Conservation (phyloP, 2,888 invertebrate genomes). For the Acleris cristana region DNA sequence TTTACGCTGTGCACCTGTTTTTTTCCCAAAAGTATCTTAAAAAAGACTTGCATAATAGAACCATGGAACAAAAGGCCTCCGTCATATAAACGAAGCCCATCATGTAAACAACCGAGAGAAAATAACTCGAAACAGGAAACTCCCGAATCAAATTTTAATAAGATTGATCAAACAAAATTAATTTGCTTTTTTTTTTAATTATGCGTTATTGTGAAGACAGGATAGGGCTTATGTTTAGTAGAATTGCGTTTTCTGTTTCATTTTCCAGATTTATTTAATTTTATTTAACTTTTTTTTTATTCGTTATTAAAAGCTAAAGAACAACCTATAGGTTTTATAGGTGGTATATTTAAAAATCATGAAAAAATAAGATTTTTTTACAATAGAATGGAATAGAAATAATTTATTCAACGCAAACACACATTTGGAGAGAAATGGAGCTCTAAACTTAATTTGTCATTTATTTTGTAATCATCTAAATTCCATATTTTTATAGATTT, state of each 20-base stretch:
- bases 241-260: background rate
- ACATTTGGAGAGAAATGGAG: no score
- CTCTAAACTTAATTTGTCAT: no score
- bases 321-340: no score
- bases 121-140: constrained; percentile 23
- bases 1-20: background rate
- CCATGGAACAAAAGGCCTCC: background rate
- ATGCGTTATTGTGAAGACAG: background rate
- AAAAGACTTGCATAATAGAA: background rate
- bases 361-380: no score
- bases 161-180: constrained; percentile 11
- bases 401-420: no score
- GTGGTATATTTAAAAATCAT: no score
- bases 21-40: background rate
- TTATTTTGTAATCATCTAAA: no score
- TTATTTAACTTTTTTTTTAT: no score
- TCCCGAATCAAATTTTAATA: constrained; percentile 21
- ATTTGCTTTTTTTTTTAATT: background rate
- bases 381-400: no score
- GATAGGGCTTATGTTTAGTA: background rate
- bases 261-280: no score
- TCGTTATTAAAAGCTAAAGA: no score
- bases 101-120: background rate
- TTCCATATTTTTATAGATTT: no score
- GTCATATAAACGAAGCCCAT: constrained; percentile 6